A percentile compares a stretch with the other conserved stretches of the same genome.
phyloP scores from a whole-genome alignment of 2,113 vertebrate species.

The Proterorhinus semilunaris region DNA sequence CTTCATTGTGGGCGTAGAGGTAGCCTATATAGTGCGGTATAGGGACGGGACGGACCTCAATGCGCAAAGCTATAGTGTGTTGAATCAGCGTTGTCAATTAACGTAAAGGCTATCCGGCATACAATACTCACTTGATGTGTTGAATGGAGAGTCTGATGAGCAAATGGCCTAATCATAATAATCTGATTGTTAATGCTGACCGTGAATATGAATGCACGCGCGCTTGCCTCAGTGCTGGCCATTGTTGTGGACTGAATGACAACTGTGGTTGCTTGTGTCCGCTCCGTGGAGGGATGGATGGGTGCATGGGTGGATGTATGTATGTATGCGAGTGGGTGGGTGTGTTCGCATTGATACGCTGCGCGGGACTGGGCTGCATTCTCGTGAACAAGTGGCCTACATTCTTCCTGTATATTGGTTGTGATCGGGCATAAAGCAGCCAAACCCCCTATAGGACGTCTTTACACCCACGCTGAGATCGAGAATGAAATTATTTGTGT shows the following conservation, averaged over 20 bases:
- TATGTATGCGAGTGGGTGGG: conserved; percentile 32
- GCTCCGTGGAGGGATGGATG: conserved; percentile 14
- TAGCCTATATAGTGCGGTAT: conserved; percentile 10
- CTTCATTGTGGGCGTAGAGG: neutral
- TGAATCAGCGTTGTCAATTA: conserved; percentile 38
- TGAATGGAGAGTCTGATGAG: neutral
- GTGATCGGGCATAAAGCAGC: conserved; percentile 48
- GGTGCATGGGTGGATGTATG: conserved; percentile 28
- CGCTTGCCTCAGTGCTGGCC: conserved; percentile 17
- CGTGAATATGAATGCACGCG: conserved; percentile 11
- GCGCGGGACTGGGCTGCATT: conserved; percentile 53
- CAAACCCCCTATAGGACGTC: conserved; percentile 44
- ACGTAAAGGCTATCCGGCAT: neutral
- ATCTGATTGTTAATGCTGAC: conserved; percentile 32
- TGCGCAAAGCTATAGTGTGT: conserved; percentile 50
- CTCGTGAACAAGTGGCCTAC: conserved; percentile 62
- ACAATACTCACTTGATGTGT: neutral
- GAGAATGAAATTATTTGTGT: conserved; percentile 24
- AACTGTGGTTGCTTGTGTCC: conserved; percentile 28
- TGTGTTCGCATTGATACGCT: conserved; percentile 65
- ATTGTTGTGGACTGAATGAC: conserved; percentile 55
- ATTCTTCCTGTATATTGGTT: conserved; percentile 47
- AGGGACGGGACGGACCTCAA: conserved; percentile 19
- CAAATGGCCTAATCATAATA: neutral
- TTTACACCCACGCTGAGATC: conserved; percentile 28